A percentile compares a stretch with the other conserved stretches of the same genome.
Conservation (phyloP, 2,113 vertebrate genomes). For the Bolborhynchus lineola region DNA sequence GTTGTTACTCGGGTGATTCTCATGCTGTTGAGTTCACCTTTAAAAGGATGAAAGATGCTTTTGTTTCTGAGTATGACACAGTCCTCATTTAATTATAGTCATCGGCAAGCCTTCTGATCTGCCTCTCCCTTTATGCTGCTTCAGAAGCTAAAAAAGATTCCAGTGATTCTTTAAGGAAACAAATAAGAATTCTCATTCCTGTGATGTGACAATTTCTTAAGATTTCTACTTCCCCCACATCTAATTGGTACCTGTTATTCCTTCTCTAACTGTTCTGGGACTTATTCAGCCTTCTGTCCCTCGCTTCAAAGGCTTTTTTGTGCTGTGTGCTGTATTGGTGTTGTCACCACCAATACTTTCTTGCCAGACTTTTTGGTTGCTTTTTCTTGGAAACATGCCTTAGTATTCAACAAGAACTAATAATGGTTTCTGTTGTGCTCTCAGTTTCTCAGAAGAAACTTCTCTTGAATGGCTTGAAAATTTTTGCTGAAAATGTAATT, state of each 20-base stretch:
- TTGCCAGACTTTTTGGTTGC: not conserved
- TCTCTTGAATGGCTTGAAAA: not conserved
- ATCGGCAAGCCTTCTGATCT: not conserved
- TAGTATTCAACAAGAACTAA: not conserved
- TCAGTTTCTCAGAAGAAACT: not conserved
- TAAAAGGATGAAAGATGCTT: not conserved
- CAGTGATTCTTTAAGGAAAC: not conserved
- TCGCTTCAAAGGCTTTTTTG: not conserved
- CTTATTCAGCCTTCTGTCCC: not conserved
- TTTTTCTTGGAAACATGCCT: not conserved
- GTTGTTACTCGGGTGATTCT: not conserved
- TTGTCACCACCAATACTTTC: not conserved
- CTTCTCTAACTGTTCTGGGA: not conserved
- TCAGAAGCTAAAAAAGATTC: not conserved
- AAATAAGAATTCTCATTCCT: not conserved
- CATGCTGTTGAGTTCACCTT: not conserved
- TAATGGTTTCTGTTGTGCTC: not conserved
- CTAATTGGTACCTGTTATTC: not conserved
- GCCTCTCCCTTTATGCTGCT: not conserved
- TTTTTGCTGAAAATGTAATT: not conserved
- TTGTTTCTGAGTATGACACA: not conserved
- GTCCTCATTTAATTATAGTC: not conserved
- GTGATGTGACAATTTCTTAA: not conserved
- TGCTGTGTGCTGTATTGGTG: not conserved
- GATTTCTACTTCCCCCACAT: not conserved